Percentiles rank a stretch among this genome's conserved stretches.
Evolutionary conservation across 2,888 invertebrate species (phyloP).

Genomic region (Acanthococcus lagerstroemiae): DNA sequence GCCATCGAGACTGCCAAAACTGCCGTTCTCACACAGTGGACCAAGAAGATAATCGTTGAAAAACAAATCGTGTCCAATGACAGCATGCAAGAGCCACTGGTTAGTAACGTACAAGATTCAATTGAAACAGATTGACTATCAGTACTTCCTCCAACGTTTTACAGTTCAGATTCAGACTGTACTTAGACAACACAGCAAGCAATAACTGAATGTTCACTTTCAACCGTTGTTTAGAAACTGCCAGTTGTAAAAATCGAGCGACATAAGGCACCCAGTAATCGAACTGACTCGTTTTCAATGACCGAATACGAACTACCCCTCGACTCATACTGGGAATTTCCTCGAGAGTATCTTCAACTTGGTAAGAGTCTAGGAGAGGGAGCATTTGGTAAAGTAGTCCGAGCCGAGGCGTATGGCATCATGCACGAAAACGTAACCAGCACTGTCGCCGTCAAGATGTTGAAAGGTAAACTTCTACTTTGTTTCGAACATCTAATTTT

Average conservation of each 20-base stretch:
- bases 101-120: no score
- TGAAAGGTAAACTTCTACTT: slow-evolving; percentile 85
- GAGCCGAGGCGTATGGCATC: slow-evolving; percentile 69
- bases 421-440: slow-evolving; percentile 57
- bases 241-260: slow-evolving; percentile 88
- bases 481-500: no score
- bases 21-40: slow-evolving; percentile 79
- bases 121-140: no score
- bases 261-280: slow-evolving; percentile 62
- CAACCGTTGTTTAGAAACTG: slow-evolving; percentile 55
- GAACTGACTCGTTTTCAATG: slow-evolving; percentile 51
- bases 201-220: no score
- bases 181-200: no score
- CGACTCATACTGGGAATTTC: slow-evolving; percentile 90
- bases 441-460: slow-evolving; percentile 94
- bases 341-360: slow-evolving; percentile 62
- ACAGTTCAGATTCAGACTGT: no score
- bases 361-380: slow-evolving; percentile 89
- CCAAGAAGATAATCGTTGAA: slow-evolving; percentile 80
- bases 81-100: slow-evolving; percentile 49
- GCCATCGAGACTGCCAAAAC: slow-evolving; percentile 68
- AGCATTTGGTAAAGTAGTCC: slow-evolving; percentile 92
- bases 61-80: slow-evolving; percentile 55
- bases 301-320: slow-evolving; percentile 93
- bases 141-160: no score